A percentile compares a stretch with the other conserved stretches of the same genome.
These are phyloP conservation scores for Holothuria scabra DNA, from an alignment of 53 echinoderm and acorn worm species.

Conservation along the genomic window DNA sequence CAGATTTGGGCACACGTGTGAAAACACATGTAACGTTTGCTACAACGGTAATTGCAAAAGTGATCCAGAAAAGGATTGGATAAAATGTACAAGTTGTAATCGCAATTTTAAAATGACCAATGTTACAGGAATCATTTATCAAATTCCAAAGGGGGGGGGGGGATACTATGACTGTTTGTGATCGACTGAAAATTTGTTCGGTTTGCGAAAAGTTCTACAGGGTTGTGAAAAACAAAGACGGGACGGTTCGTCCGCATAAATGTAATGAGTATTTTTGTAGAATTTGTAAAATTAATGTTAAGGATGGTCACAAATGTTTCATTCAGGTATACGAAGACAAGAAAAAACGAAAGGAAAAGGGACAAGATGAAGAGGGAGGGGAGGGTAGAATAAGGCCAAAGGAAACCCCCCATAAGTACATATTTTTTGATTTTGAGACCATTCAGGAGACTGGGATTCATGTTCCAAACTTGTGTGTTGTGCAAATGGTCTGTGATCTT, in stretches of 20 bases:
- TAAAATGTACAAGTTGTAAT: slow-evolving; percentile 52
- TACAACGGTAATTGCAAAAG: slow-evolving; percentile 28
- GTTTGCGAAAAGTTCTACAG: slow-evolving; percentile 41
- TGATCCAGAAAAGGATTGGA: neutral
- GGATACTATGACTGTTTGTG: neutral
- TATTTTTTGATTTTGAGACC: slow-evolving; percentile 10
- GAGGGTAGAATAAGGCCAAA: no score
- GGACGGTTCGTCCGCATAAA: slow-evolving; percentile 18
- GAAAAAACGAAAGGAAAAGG: neutral
- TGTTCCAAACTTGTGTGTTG: neutral
- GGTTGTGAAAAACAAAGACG: slow-evolving; percentile 35
- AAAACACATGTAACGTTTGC: slow-evolving; percentile 47
- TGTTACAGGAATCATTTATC: slow-evolving; percentile 58
- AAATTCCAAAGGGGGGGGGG: neutral
- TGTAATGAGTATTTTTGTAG: neutral
- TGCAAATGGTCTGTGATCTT: slow-evolving; percentile 8
- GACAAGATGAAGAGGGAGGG: no score
- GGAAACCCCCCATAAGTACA: no score
- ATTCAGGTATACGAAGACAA: neutral
- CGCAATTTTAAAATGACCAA: slow-evolving; percentile 54
- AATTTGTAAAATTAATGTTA: neutral
- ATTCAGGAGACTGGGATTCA: slow-evolving; percentile 11
- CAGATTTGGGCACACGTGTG: slow-evolving; percentile 56
- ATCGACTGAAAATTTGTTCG: neutral
- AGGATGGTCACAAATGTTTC: neutral